phyloP scores from a whole-genome alignment of 53 echinoderm and acorn worm species.

The Arbacia lixula region DNA sequence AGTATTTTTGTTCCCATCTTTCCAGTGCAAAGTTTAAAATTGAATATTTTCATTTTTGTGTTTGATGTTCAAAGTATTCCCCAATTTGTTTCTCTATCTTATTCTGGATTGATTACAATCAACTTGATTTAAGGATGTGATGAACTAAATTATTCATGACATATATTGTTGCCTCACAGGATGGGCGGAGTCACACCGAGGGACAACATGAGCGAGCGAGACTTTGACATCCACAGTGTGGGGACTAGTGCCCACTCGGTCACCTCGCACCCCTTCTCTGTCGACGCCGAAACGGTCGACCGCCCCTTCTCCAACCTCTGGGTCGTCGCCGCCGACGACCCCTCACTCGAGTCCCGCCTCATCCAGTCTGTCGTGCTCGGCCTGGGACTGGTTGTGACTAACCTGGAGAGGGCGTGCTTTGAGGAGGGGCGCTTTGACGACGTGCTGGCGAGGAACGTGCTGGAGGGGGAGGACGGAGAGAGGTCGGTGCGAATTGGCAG shows the following conservation, averaged over 20 bases:
- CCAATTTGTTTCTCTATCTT: too few species aligned
- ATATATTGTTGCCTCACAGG: too few species aligned
- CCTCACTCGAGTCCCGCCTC: conserved; percentile 70
- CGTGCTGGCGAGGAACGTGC: conserved; percentile 76
- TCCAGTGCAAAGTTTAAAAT: too few species aligned
- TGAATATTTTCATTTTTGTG: too few species aligned
- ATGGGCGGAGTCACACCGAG: conserved; percentile 72
- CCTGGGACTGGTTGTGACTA: conserved; percentile 71
- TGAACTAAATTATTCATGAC: too few species aligned
- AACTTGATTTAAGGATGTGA: too few species aligned
- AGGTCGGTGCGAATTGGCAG: conserved; percentile 72
- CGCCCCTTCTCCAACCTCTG: conserved; percentile 73
- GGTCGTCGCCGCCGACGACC: conserved; percentile 83
- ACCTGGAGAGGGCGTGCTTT: conserved; percentile 68
- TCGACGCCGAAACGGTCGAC: conserved; percentile 38
- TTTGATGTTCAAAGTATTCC: too few species aligned
- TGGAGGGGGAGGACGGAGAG: conserved; percentile 67
- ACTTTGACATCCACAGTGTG: conserved; percentile 53
- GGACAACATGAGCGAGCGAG: conserved; percentile 54
- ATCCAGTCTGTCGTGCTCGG: conserved; percentile 82
- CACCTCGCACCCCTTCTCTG: conserved; percentile 40
- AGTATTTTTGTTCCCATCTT: too few species aligned
- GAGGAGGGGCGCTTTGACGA: conserved; percentile 60
- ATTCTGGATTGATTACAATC: too few species aligned
- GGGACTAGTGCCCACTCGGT: conserved; percentile 44